Conservation (phyloP, 2,888 invertebrate species). For the Griposia aprilina region DNA sequence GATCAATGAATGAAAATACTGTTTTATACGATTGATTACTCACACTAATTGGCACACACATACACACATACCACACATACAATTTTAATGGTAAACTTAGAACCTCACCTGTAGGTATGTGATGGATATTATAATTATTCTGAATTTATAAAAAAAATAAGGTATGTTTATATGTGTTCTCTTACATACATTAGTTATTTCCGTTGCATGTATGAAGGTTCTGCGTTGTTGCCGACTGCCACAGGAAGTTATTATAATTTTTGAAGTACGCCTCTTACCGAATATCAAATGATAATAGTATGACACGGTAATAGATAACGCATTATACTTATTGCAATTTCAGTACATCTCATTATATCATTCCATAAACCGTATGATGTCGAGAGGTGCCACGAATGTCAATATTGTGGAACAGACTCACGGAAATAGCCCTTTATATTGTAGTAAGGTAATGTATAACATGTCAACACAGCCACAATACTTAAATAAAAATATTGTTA, state of each 20-base stretch:
- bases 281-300: conserved; percentile 28
- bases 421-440: not conserved
- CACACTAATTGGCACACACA: no score
- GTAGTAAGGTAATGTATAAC: not conserved
- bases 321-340: conserved; percentile 33
- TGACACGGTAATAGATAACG: conserved; percentile 26
- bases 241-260: conserved; percentile 2
- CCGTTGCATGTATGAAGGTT: not conserved
- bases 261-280: conserved; percentile 7
- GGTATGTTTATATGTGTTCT: no score
- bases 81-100: not conserved
- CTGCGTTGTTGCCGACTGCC: not conserved
- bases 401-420: not conserved
- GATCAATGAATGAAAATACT: conserved; percentile 10
- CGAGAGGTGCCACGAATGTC: not conserved
- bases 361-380: not conserved
- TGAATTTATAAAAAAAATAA: not conserved
- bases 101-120: not conserved
- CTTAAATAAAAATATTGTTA: not conserved
- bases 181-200: not conserved
- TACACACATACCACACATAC: not conserved
- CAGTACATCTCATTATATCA: not conserved
- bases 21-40: not conserved
- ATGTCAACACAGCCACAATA: not conserved
- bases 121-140: not conserved